Evolutionary conservation across 1,140 invertebrate species (phyloP).

Genomic region (Zaprionus camerounensis): DNA sequence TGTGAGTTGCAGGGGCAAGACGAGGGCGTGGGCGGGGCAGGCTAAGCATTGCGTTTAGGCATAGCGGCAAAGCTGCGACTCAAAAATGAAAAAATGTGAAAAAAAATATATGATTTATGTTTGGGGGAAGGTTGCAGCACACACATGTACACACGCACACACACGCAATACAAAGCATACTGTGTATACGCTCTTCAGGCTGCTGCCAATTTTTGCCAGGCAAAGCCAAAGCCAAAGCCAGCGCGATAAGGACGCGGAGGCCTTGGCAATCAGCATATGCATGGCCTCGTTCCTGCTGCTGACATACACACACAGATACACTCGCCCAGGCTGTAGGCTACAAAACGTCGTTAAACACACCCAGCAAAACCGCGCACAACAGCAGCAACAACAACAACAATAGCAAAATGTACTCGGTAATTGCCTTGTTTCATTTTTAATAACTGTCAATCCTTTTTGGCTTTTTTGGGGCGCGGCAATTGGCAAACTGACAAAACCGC

Average conservation of each 20-base stretch:
- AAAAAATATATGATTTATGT: constrained; percentile 70
- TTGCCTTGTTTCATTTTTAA: constrained; percentile 81
- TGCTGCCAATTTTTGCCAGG: constrained; percentile 47
- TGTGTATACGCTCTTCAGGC: constrained; percentile 31
- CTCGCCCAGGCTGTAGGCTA: constrained; percentile 22
- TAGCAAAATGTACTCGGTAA: constrained; percentile 70
- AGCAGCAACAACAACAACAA: constrained; percentile 13
- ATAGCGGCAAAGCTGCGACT: not conserved
- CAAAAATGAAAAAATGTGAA: constrained; percentile 18
- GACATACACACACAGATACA: constrained; percentile 31
- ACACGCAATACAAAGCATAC: not conserved
- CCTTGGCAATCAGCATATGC: constrained; percentile 75
- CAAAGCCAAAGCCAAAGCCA: constrained; percentile 24
- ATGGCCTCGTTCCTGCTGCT: constrained; percentile 36
- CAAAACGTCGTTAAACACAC: constrained; percentile 74
- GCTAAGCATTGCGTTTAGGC: constrained; percentile 21
- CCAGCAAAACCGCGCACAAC: constrained; percentile 37
- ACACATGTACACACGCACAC: constrained; percentile 6
- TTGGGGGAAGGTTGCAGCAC: constrained; percentile 8
- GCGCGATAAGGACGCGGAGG: constrained; percentile 52
- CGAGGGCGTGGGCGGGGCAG: not conserved
- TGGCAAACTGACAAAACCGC: constrained; percentile 67
- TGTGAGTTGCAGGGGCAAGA: constrained; percentile 30
- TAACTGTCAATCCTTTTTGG: constrained; percentile 79
- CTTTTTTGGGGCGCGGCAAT: constrained; percentile 68